These are phyloP conservation scores for Probaryconus sp. DNA, from an alignment of 1,140 invertebrate species.

Conservation along the genomic window DNA sequence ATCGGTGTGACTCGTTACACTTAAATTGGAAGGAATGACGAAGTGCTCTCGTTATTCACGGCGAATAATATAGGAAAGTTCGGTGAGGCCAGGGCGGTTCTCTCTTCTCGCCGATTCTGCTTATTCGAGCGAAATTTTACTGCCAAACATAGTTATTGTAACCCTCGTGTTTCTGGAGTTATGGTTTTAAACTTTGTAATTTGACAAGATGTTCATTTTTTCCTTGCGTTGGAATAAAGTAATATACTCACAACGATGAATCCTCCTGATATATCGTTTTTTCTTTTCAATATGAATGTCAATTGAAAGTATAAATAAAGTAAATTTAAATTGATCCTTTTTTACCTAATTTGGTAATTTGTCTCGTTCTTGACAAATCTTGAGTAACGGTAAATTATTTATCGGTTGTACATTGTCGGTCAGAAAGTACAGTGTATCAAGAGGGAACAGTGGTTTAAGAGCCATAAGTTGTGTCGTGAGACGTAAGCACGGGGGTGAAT, in stretches of 20 bases:
- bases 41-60: constrained; percentile 78
- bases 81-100: constrained; percentile 32
- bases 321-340: too few species aligned
- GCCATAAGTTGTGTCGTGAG: constrained; percentile 68
- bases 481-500: constrained; percentile 63
- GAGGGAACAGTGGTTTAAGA: constrained; percentile 61
- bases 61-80: constrained; percentile 75
- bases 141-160: constrained; percentile 47
- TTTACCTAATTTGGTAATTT: too few species aligned
- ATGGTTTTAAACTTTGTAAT: constrained; percentile 48
- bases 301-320: too few species aligned
- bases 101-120: constrained; percentile 45
- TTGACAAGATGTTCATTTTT: constrained; percentile 43
- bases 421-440: constrained; percentile 27
- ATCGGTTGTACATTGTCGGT: constrained; percentile 15
- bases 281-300: too few species aligned
- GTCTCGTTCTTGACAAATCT: too few species aligned
- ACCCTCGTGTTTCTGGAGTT: constrained; percentile 41
- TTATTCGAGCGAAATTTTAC: constrained; percentile 58
- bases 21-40: constrained; percentile 79
- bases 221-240: too few species aligned
- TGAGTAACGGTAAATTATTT: constrained; percentile 43
- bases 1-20: constrained; percentile 79
- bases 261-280: too few species aligned
- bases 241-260: too few species aligned